Evolutionary conservation across 2,888 invertebrate genomes (phyloP), one percentile per base, ranked within the genome.

Genomic region (Pseudococcus viburni): DNA sequence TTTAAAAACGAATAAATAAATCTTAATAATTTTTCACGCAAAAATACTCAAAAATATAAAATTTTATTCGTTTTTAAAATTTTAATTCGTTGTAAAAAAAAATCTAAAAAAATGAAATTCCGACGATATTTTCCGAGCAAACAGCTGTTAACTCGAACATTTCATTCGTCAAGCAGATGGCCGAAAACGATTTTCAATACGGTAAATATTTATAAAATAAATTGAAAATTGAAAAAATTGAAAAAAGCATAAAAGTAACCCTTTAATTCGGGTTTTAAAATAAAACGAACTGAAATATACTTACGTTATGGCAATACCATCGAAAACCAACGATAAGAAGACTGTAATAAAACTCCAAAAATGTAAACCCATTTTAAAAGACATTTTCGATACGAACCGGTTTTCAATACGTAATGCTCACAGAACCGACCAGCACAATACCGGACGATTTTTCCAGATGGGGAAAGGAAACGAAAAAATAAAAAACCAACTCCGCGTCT

Each of bases 281-380:
- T 2, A 73, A 6, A 15, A 5, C 6, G 33, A 73, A 26, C 2
- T 33, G 5, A 3, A 33, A 19, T 17, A 64, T 86, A 87, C 86
- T 87, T 26, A 87, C 86, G 88, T 88, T 51, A 26, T 80, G 15
- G 88, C 88, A 17, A 88, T 88, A 33, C 88, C 88, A 39, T 88
- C 26, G 11, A 88, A 83, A 0, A 55, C 55, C 26, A 88, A 22
- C 59, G 88, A 83, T 19, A 33, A 83, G 51, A 88, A 88, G 15
- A 88, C 42, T 17, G 55, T 46, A 46, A 59, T 39, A 39, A 88
- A 80, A 51, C 80, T 80, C 80, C 88, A 88, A 80, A 83, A 46
- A 59, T 88, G 83, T 17, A 77, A 33, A 83, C 83, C 19, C 26
- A 80, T 26, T 46, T 77, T 80, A 39, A 17, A 51, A 83, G 48